Conservation (phyloP, 2,888 invertebrate species). For the Mantis religiosa region DNA sequence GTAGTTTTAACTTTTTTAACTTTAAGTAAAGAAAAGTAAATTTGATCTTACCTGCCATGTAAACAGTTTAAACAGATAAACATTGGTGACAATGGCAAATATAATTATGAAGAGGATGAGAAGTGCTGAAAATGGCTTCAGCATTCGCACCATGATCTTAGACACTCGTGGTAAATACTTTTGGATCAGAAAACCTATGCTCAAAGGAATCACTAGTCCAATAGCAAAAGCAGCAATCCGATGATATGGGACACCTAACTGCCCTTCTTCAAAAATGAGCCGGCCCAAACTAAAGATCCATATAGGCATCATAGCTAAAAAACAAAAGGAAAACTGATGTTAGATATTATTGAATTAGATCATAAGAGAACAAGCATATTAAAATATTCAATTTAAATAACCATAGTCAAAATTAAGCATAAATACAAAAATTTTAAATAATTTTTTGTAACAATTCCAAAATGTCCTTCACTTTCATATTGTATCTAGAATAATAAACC, state of each 20-base stretch:
- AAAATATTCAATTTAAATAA: no score
- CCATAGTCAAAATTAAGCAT: no score
- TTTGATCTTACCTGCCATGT: conserved; percentile 69
- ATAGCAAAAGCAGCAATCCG: conserved; percentile 71
- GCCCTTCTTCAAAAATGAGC: conserved; percentile 64
- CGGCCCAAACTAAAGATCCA: conserved; percentile 87
- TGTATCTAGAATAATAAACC: no score
- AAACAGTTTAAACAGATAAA: conserved; percentile 83
- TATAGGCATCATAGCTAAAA: conserved; percentile 75
- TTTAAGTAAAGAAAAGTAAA: background rate
- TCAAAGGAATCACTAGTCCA: conserved; percentile 72
- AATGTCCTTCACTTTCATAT: no score
- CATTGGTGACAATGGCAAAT: conserved; percentile 84
- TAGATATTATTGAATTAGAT: no score
- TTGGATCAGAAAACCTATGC: conserved; percentile 64
- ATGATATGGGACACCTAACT: conserved; percentile 71
- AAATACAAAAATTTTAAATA: no score
- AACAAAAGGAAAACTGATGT: background rate
- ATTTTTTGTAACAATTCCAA: no score
- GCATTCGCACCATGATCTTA: conserved; percentile 66
- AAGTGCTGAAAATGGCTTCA: conserved; percentile 78
- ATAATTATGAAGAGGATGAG: conserved; percentile 78
- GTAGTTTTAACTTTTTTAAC: no score
- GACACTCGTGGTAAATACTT: conserved; percentile 63
- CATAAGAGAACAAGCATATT: no score